Percentiles rank a stretch among this genome's conserved stretches.
Conservation (phyloP, 2,797 vertebrate species). For the Clarias fuscus region DNA sequence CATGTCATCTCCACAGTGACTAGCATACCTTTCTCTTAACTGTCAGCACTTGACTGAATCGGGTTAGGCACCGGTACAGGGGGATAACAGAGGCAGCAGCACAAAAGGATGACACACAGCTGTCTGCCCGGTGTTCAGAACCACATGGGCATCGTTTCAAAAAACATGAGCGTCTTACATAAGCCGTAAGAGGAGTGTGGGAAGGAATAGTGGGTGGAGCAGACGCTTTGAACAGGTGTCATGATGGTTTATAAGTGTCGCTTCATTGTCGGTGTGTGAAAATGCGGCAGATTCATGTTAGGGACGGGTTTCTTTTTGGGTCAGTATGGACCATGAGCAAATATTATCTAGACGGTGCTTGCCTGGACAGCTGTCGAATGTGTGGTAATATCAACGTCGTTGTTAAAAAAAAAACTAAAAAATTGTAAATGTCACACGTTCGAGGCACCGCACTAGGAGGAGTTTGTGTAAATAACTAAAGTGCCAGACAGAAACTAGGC, state of each 20-base stretch:
- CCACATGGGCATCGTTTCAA: constrained; percentile 63
- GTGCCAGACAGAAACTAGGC: constrained; percentile 23
- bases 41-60: constrained; percentile 81
- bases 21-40: constrained; percentile 62
- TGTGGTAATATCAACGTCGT: not conserved
- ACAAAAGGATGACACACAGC: constrained; percentile 72
- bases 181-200: constrained; percentile 55
- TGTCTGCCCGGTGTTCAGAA: constrained; percentile 52
- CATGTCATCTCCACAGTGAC: constrained; percentile 61
- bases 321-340: not conserved
- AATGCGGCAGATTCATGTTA: constrained; percentile 21
- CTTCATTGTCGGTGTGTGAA: constrained; percentile 33
- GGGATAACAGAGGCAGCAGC: constrained; percentile 60
- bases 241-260: constrained; percentile 42
- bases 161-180: constrained; percentile 63
- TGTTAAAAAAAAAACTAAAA: too few species aligned
- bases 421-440: not conserved
- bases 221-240: constrained; percentile 53
- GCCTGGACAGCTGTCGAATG: not conserved
- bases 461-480: constrained; percentile 8
- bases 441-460: not conserved
- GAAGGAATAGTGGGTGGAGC: constrained; percentile 43
- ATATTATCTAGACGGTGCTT: not conserved
- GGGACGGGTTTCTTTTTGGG: constrained; percentile 31
- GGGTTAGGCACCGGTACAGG: constrained; percentile 72